These are phyloP conservation scores for Empis livida DNA, from an alignment of 2,888 invertebrate genomes.

Conservation along the genomic window DNA sequence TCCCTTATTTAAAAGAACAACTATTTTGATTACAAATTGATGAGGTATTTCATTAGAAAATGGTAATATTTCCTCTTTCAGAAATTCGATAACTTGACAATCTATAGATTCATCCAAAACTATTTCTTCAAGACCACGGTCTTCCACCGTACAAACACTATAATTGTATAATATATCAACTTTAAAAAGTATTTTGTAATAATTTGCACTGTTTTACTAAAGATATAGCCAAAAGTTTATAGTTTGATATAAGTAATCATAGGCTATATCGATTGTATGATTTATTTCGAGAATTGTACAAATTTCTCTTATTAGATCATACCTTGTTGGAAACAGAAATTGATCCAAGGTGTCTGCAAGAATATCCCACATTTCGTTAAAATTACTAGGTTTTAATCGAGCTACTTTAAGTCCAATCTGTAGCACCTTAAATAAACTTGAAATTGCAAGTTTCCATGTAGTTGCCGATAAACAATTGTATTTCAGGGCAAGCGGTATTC, in stretches of 20 bases:
- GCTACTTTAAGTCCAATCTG: slow-evolving; percentile 80
- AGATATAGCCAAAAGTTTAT: no score
- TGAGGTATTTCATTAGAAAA: slow-evolving; percentile 64
- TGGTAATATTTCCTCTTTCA: slow-evolving; percentile 70
- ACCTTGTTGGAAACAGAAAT: slow-evolving; percentile 81
- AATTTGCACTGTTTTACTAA: no score
- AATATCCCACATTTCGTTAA: slow-evolving; percentile 72
- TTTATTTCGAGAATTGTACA: no score
- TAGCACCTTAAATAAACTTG: slow-evolving; percentile 61
- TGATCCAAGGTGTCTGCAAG: slow-evolving; percentile 77
- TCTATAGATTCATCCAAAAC: slow-evolving; percentile 66
- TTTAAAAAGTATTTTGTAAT: not conserved
- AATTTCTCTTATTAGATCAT: slow-evolving; percentile 20
- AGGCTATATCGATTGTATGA: no score
- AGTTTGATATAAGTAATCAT: no score
- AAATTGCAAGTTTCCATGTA: slow-evolving; percentile 73
- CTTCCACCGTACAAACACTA: slow-evolving; percentile 41
- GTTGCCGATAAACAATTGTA: slow-evolving; percentile 66
- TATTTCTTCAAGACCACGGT: slow-evolving; percentile 45
- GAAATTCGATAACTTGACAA: slow-evolving; percentile 66
- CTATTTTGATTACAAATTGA: slow-evolving; percentile 70
- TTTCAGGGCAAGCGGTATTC: slow-evolving; percentile 62
- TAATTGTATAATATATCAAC: slow-evolving; percentile 10
- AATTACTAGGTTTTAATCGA: slow-evolving; percentile 58
- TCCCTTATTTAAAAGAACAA: slow-evolving; percentile 71